Percentiles rank a stretch among this genome's conserved stretches.
Conservation (phyloP, 2,888 invertebrate genomes). For the Synergus itoensis region DNA sequence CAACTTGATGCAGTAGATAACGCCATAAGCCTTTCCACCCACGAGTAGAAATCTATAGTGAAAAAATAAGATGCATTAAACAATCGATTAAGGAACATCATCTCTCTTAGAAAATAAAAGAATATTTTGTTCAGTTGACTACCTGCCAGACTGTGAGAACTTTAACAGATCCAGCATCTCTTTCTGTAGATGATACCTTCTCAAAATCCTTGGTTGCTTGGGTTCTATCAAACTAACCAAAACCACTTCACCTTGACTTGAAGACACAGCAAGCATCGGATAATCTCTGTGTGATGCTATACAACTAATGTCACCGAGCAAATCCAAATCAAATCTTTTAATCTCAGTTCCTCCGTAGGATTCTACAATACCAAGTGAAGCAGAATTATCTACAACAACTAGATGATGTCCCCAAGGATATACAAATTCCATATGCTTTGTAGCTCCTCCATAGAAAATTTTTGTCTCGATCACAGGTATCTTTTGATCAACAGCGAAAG, state of each 20-base stretch:
- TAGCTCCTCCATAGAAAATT: constrained; percentile 58
- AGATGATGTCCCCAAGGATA: constrained; percentile 72
- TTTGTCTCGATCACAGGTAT: constrained; percentile 49
- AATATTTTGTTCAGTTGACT: constrained; percentile 35
- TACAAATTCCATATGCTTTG: constrained; percentile 61
- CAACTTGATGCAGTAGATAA: constrained; percentile 65
- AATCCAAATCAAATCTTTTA: constrained; percentile 54
- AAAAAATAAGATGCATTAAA: not conserved
- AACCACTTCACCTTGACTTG: constrained; percentile 64
- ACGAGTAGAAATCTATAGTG: constrained; percentile 58
- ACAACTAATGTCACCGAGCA: constrained; percentile 58
- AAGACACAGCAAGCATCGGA: constrained; percentile 64
- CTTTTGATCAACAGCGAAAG: constrained; percentile 47
- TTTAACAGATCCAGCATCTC: constrained; percentile 66
- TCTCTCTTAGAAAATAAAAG: not conserved
- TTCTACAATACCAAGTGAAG: constrained; percentile 62
- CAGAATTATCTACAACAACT: constrained; percentile 57
- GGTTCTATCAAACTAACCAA: constrained; percentile 61
- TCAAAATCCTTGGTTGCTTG: constrained; percentile 59
- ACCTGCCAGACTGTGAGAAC: constrained; percentile 68
- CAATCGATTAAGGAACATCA: constrained; percentile 33
- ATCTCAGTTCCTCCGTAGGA: constrained; percentile 60
- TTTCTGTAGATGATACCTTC: constrained; percentile 60
- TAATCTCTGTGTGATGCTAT: constrained; percentile 66
- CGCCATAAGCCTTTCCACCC: constrained; percentile 62